phyloP scores from a whole-genome alignment of 1,140 invertebrate genomes.

The Stratiolaelaps scimitus region DNA sequence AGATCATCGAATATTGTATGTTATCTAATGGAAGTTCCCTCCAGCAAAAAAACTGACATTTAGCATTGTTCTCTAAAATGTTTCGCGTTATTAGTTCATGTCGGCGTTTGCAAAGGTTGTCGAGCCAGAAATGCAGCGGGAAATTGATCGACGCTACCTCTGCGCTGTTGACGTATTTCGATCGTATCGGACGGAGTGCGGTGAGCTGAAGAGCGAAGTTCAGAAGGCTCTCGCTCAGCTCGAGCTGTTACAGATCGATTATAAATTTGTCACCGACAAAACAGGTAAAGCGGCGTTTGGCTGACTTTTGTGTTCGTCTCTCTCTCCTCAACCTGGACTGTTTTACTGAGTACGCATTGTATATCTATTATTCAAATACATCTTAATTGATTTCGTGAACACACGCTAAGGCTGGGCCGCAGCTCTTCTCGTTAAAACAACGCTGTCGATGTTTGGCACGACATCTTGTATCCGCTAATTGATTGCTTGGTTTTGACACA shows the following conservation, averaged over 20 bases:
- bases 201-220: conserved; percentile 55
- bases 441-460: too few species aligned
- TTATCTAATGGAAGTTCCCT: too few species aligned
- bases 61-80: background rate
- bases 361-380: too few species aligned
- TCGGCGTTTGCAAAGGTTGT: conserved; percentile 55
- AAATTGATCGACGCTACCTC: conserved; percentile 36
- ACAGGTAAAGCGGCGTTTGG: conserved; percentile 49
- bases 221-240: conserved; percentile 57
- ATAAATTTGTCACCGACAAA: conserved; percentile 70
- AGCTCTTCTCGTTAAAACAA: too few species aligned
- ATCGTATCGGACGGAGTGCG: conserved; percentile 55
- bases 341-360: too few species aligned
- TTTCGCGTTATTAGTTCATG: conserved; percentile 47
- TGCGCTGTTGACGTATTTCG: conserved; percentile 57
- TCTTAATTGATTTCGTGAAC: too few species aligned
- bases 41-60: conserved; percentile 30
- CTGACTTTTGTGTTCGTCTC: too few species aligned
- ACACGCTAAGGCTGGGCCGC: too few species aligned
- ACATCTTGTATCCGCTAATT: too few species aligned
- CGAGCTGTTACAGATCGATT: conserved; percentile 57
- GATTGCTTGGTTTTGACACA: too few species aligned
- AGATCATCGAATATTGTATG: too few species aligned
- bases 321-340: too few species aligned
- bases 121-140: conserved; percentile 49